Base-by-base conservation (phyloP, 1,140 invertebrate genomes). In the Sitobion miscanthi region DNA sequence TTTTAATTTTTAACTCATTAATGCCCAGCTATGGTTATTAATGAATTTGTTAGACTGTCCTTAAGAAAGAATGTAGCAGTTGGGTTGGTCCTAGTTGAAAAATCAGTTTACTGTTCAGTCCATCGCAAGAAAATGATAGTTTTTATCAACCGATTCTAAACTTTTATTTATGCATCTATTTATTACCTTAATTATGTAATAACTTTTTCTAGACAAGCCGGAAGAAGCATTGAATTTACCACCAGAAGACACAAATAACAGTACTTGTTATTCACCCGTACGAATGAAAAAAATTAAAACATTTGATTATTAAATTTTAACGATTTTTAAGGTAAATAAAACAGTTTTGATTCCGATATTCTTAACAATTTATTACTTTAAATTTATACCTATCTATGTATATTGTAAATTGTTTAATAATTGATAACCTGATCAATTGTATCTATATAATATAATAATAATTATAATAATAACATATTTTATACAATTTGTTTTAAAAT, bases 141-240 rank as follows among this genome's bases (percentile, higher is more conserved):
- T 69, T 17, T 69, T 69, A 69, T n/a, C 14, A 6, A n/a, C 14
- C 30, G 14, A n/a, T 69, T n/a, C 30, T 17, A n/a, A 69, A 69
- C 30, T 69, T 69, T 69, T 69, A 14, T 69, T n/a, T 5, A 69
- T 69, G 14, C 62, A 69, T 25, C 17, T 0, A 69, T n/a, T n/a
- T 14, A 69, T 69, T 5, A 69, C 14, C 87, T 52, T 21, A 52
- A 54, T 88, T 35, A 35, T 52, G 2, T 57, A 23, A 38, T 38
- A 54, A 89, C 3, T 30, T 6, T 93, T 93, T 86, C 17, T 42
- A 93, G 91, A 93, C 1, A 93, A 93, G 45, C 91, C 91, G 0
- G 91, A 93, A 57, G 91, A 93, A 86, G 49, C 77, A 25, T 57
- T 85, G 23, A 93, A 93, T 30, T 93, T 93, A 93, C 91, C 91